These are phyloP conservation scores for Diaperis boleti DNA, from an alignment of 2,888 invertebrate genomes.

Conservation along the genomic window DNA sequence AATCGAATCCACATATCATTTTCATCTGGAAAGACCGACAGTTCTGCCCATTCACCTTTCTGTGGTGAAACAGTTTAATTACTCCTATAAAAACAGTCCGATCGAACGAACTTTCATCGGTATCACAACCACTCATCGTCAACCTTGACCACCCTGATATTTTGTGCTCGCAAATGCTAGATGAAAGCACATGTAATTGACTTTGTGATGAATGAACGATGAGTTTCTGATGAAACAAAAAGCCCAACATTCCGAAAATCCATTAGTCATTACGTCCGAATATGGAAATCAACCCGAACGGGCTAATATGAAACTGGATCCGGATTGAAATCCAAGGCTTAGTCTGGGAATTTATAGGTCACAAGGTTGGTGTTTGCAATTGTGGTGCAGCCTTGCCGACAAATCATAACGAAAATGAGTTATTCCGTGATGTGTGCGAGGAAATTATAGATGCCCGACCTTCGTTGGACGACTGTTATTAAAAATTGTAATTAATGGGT, in stretches of 20 bases:
- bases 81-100: not conserved
- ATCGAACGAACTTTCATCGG: not conserved
- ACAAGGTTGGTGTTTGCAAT: constrained; percentile 7
- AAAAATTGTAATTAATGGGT: no score
- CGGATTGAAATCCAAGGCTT: no score
- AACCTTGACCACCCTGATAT: not conserved
- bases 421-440: not conserved
- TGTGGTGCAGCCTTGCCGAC: constrained; percentile 8
- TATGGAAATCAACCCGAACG: no score
- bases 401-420: not conserved
- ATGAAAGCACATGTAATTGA: not conserved
- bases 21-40: no score
- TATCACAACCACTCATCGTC: not conserved
- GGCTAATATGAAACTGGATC: not conserved
- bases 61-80: not conserved
- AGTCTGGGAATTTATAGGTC: constrained; percentile 17
- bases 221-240: no score
- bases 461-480: not conserved
- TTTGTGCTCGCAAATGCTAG: not conserved
- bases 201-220: not conserved
- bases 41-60: constrained; percentile 20
- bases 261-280: no score
- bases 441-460: not conserved
- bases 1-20: constrained; percentile 2
- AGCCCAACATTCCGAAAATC: no score